These are phyloP conservation scores for Apamea epomidion DNA, from an alignment of 2,888 invertebrate species.

Conservation along the genomic window DNA sequence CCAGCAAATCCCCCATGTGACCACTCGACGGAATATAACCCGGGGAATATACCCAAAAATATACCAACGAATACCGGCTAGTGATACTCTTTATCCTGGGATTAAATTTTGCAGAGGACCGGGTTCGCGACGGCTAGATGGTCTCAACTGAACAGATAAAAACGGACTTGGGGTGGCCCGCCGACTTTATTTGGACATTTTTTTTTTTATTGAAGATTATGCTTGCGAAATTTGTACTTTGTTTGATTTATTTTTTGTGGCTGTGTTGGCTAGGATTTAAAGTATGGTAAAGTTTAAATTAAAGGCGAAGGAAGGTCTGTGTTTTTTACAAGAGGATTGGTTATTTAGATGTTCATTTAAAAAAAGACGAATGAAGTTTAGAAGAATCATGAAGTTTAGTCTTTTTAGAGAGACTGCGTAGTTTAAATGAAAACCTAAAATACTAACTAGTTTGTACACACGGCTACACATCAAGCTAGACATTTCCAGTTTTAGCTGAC, in stretches of 20 bases:
- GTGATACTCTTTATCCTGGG: conserved; percentile 83
- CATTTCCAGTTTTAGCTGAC: too few species aligned
- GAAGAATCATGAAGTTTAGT: too few species aligned
- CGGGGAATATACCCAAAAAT: conserved; percentile 68
- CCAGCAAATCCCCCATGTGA: conserved; percentile 75
- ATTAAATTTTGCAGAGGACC: conserved; percentile 85
- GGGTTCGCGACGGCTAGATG: conserved; percentile 76
- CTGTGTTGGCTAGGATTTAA: conserved; percentile 44
- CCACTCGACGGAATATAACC: conserved; percentile 76
- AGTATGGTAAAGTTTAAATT: conserved; percentile 50
- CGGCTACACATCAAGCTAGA: too few species aligned
- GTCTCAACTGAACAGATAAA: conserved; percentile 78
- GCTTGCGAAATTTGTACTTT: conserved; percentile 61
- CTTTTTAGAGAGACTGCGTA: not conserved
- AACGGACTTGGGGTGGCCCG: conserved; percentile 68
- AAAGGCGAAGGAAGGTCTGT: conserved; percentile 14
- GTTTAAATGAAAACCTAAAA: not conserved
- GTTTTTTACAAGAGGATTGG: conserved; percentile 3
- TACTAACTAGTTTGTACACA: too few species aligned
- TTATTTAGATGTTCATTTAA: not conserved
- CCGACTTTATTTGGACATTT: conserved; percentile 66
- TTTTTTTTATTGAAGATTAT: conserved; percentile 66
- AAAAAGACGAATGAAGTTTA: too few species aligned
- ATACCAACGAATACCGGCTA: conserved; percentile 70
- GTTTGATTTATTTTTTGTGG: conserved; percentile 66